Evolutionary conservation across 1,140 invertebrate genomes (phyloP), one percentile per base, ranked within the genome.

Genomic region (Euura lappo): DNA sequence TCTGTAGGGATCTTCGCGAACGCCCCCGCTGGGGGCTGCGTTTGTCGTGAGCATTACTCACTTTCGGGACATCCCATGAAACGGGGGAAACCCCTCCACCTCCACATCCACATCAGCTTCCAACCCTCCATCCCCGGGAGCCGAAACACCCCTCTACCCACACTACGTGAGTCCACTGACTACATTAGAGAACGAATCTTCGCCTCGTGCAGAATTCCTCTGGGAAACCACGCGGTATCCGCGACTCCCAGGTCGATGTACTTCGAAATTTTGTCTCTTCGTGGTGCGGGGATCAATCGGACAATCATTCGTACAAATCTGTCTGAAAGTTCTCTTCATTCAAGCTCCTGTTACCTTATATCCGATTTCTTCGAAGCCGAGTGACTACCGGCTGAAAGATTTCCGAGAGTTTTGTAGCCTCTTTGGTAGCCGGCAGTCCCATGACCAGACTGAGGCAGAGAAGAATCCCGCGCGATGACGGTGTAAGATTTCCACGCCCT

Each of bases 31-130:
- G 82, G 45, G 83, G 79, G 80, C 86, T 88, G 86, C 84, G 86
- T 88, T 87, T 88, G 86, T 88, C 86, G 86, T 86, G 83, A 88
- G 85, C 86, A 88, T 88, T 88, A 88, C 86, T 88, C 86, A 88
- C 85, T 87, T 83, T 86, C 83, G 83, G 82, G 81, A 85, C 83
- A 80, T 82, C 84, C 66, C 44, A 7, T 42, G 66, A 28, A 44
- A 28, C 11, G 42, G 66, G 42, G 28, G 44, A 44, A 68, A 64
- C 8, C 60, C 13, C 8, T 64, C 60, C 8, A 10, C 13, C 60
- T 13, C 13, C 13, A 1, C 60, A 10, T 64, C 60, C 13, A 13
- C 13, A 64, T 71, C 72, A 69, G 51, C 71, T 70, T 64, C 65
- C 74, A 8, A 60, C 51, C 51, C 51, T 73, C 75, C 77, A 73